phyloP scores from a whole-genome alignment of 2,113 vertebrate species.

The Cyphomyrus plagiostoma region DNA sequence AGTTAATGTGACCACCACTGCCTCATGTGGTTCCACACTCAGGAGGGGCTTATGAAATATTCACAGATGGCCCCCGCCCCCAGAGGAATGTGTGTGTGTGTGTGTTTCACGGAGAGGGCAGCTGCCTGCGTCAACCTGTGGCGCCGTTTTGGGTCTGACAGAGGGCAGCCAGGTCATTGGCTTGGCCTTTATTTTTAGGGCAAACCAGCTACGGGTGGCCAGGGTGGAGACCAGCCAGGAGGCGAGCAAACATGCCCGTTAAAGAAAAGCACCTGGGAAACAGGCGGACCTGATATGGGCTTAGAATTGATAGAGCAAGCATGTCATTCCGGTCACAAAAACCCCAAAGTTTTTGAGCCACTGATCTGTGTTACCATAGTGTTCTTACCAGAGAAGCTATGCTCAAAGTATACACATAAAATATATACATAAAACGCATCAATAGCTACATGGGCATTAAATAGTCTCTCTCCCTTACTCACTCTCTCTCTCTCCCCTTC shows the following conservation, averaged over 20 bases:
- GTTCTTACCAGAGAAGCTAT: background rate
- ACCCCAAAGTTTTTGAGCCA: background rate
- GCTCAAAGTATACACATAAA: background rate
- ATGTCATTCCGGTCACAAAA: background rate
- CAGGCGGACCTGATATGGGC: background rate
- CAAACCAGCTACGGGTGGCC: background rate
- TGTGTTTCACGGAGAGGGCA: background rate
- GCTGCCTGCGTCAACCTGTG: background rate
- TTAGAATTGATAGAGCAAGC: background rate
- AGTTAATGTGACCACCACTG: background rate
- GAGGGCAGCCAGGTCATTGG: background rate
- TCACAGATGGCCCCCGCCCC: background rate
- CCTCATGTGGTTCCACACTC: background rate
- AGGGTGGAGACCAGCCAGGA: background rate
- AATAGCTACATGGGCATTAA: background rate
- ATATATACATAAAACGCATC: background rate
- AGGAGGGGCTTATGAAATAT: slow-evolving; percentile 10
- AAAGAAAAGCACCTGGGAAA: background rate
- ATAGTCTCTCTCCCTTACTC: background rate
- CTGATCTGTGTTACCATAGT: background rate
- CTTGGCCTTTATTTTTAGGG: background rate
- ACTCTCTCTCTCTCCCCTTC: background rate
- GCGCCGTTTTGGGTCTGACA: background rate
- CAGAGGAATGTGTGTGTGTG: background rate
- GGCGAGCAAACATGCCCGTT: background rate